These are phyloP conservation scores for Drosophila nr. medialis DNA, from an alignment of 2,888 invertebrate species.

Conservation along the genomic window DNA sequence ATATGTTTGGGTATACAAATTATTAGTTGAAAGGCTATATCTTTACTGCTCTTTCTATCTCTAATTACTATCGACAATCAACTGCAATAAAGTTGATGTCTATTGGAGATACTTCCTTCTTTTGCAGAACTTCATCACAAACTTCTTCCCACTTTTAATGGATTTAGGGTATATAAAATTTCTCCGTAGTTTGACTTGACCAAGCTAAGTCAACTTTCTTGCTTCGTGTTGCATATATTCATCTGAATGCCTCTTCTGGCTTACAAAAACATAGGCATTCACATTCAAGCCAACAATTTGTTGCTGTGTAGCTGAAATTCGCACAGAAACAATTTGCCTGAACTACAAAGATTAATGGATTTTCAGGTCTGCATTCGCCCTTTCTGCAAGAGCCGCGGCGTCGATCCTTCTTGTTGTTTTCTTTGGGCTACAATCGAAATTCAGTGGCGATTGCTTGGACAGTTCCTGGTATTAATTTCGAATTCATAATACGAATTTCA, in stretches of 20 bases:
- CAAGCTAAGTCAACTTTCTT: not conserved
- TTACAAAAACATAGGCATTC: not conserved
- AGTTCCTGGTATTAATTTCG: conserved; percentile 80
- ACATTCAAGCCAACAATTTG: not conserved
- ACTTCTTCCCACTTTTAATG: not conserved
- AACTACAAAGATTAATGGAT: conserved; percentile 70
- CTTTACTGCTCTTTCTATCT: too few species aligned
- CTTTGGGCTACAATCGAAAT: conserved; percentile 39
- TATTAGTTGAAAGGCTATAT: too few species aligned
- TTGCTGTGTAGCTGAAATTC: conserved; percentile 12
- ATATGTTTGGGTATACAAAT: too few species aligned
- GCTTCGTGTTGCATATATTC: not conserved
- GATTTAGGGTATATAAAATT: too few species aligned
- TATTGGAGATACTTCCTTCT: not conserved
- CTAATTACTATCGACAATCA: too few species aligned
- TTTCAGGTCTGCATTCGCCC: conserved; percentile 19
- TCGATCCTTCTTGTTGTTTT: conserved; percentile 5
- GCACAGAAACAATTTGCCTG: conserved; percentile 61
- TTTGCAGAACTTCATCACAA: not conserved
- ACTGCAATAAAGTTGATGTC: too few species aligned
- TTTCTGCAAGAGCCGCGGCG: conserved; percentile 4
- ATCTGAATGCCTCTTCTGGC: not conserved
- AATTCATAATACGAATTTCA: conserved; percentile 76
- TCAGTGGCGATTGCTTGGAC: conserved; percentile 81
- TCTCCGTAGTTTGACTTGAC: too few species aligned